phyloP scores from a whole-genome alignment of 2,113 vertebrate species.

The Lophotis ruficrista region DNA sequence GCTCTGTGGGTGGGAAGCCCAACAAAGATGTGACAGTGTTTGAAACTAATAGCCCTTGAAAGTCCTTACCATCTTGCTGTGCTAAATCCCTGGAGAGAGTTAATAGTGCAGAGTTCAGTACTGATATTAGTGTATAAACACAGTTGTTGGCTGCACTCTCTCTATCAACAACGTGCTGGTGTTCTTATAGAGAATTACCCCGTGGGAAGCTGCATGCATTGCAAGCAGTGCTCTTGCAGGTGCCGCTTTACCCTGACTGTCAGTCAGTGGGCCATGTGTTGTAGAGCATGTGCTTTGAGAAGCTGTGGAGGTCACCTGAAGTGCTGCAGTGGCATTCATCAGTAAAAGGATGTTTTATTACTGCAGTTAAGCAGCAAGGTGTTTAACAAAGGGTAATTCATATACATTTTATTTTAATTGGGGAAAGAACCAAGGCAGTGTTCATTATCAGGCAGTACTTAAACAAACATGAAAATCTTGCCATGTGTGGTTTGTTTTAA shows the following conservation, averaged over 20 bases:
- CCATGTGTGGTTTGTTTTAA: constrained; percentile 27
- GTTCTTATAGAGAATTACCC: background rate
- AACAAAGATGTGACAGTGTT: background rate
- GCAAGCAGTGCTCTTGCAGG: background rate
- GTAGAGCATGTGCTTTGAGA: background rate
- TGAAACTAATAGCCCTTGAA: background rate
- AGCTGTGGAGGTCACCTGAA: background rate
- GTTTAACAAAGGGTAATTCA: constrained; percentile 29
- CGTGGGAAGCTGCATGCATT: background rate
- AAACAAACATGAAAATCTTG: constrained; percentile 26
- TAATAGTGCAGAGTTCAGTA: background rate
- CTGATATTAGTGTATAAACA: background rate
- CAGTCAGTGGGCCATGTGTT: background rate
- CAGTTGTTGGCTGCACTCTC: background rate
- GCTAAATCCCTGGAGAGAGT: background rate
- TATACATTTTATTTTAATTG: background rate
- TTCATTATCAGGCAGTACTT: constrained; percentile 20
- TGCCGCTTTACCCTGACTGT: constrained; percentile 2
- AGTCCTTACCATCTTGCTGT: background rate
- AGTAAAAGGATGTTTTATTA: background rate
- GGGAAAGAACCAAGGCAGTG: background rate
- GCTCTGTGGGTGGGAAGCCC: background rate
- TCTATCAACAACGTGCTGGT: background rate
- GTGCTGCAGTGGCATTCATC: background rate
- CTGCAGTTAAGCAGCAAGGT: background rate